These are phyloP conservation scores for Nannoperca australis DNA, from an alignment of 2,797 vertebrate species.

Conservation along the genomic window DNA sequence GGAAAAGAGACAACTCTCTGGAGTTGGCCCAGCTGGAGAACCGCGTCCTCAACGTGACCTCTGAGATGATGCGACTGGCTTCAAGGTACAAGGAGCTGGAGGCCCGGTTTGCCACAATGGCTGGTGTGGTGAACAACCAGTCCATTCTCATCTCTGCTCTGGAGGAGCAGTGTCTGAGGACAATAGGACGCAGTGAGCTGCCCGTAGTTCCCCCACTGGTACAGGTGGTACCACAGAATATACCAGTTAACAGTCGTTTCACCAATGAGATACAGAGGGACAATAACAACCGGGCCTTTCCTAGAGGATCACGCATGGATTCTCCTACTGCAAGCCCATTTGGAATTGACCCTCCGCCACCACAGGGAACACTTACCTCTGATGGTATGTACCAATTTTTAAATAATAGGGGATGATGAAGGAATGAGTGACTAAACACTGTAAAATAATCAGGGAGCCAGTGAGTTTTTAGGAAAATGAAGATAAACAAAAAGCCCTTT, in stretches of 20 bases:
- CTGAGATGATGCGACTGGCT: slow-evolving; percentile 95
- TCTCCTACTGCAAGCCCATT: slow-evolving; percentile 91
- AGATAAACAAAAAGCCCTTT: not conserved
- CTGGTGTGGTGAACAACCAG: slow-evolving; percentile 96
- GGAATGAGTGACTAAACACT: not conserved
- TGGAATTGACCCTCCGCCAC: slow-evolving; percentile 88
- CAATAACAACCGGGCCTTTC: slow-evolving; percentile 87
- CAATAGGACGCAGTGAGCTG: slow-evolving; percentile 88
- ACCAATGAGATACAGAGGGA: slow-evolving; percentile 97
- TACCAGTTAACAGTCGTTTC: slow-evolving; percentile 90
- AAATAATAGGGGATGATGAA: not conserved
- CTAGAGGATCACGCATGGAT: slow-evolving; percentile 87
- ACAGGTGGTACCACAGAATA: slow-evolving; percentile 94
- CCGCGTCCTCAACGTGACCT: slow-evolving; percentile 96
- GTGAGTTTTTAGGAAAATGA: not conserved
- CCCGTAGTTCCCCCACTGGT: slow-evolving; percentile 93
- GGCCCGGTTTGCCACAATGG: slow-evolving; percentile 89
- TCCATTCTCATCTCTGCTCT: slow-evolving; percentile 91
- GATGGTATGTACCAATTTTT: slow-evolving; percentile 86
- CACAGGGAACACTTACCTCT: slow-evolving; percentile 89
- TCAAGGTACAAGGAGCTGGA: slow-evolving; percentile 96
- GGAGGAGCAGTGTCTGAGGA: slow-evolving; percentile 94
- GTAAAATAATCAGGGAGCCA: slow-evolving; percentile 13
- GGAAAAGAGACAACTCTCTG: slow-evolving; percentile 96
- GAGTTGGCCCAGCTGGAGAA: slow-evolving; percentile 97